These are phyloP conservation scores for Bradynema listronoti DNA, from an alignment of 1,140 invertebrate species.

Conservation along the genomic window DNA sequence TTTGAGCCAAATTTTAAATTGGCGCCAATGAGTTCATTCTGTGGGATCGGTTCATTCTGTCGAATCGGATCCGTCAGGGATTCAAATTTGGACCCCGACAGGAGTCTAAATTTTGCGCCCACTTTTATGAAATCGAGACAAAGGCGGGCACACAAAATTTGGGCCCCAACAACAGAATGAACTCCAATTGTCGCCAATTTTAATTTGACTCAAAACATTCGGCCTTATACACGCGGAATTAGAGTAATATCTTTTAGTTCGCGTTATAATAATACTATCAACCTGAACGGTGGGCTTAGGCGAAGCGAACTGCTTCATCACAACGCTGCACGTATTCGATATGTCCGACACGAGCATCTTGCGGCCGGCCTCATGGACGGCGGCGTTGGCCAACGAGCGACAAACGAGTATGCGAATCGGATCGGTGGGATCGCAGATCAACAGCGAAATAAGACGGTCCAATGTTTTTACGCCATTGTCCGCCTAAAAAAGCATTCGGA, in stretches of 20 bases:
- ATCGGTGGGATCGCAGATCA: slow-evolving; percentile 28
- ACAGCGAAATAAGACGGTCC: slow-evolving; percentile 23
- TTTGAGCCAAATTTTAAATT: too few species aligned
- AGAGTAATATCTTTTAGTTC: background rate
- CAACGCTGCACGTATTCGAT: slow-evolving; percentile 8
- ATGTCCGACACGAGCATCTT: slow-evolving; percentile 25
- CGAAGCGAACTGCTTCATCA: slow-evolving; percentile 18
- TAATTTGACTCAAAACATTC: too few species aligned
- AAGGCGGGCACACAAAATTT: too few species aligned
- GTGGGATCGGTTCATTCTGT: too few species aligned
- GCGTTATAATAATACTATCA: too few species aligned
- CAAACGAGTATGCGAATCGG: slow-evolving; percentile 38
- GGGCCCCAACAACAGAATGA: too few species aligned
- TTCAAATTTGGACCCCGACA: too few species aligned
- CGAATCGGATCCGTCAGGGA: too few species aligned
- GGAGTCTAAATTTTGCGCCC: slow-evolving; percentile 6
- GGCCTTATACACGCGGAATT: too few species aligned
- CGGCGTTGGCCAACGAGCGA: slow-evolving; percentile 43
- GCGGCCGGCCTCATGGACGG: slow-evolving; percentile 33
- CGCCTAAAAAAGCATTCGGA: background rate
- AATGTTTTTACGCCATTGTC: slow-evolving; percentile 5
- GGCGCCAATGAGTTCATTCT: too few species aligned
- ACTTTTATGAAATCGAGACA: too few species aligned
- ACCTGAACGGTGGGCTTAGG: slow-evolving; percentile 30
- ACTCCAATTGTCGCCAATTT: too few species aligned